These are phyloP conservation scores for Bombus sylvicola DNA, from an alignment of 1,140 invertebrate species.

Conservation along the genomic window DNA sequence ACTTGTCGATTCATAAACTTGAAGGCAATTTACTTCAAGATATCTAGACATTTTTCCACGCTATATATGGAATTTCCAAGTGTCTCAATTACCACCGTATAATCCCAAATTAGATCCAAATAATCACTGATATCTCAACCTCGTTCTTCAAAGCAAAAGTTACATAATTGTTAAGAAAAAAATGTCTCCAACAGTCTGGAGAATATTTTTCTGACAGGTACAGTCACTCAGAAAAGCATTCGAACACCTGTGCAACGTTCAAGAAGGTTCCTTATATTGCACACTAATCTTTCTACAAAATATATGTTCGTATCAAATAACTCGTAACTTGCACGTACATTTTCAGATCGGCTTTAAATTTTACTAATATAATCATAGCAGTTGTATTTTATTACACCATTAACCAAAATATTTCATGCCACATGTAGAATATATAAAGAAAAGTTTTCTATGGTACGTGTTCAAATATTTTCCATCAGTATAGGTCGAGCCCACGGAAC, in stretches of 20 bases:
- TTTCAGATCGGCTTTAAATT: too few species aligned
- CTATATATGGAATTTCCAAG: background rate
- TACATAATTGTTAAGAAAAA: background rate
- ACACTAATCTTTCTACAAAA: too few species aligned
- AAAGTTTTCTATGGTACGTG: too few species aligned
- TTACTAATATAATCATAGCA: too few species aligned
- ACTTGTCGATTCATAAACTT: background rate
- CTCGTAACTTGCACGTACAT: too few species aligned
- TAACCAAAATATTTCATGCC: too few species aligned
- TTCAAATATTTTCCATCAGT: background rate
- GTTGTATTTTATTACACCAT: too few species aligned
- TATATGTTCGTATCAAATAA: too few species aligned
- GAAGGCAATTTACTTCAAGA: background rate
- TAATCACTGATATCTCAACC: background rate
- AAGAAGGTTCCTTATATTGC: too few species aligned
- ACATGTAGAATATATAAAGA: too few species aligned
- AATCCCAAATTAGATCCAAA: background rate
- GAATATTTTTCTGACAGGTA: background rate
- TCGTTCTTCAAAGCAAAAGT: background rate
- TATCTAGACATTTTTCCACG: background rate
- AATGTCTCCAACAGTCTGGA: background rate
- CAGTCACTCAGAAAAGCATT: too few species aligned
- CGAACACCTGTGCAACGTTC: too few species aligned
- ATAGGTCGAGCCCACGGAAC: background rate
- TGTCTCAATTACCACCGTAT: background rate